These are phyloP conservation scores for Leptinotarsa haldemani DNA, from an alignment of 2,888 invertebrate genomes.

Conservation along the genomic window DNA sequence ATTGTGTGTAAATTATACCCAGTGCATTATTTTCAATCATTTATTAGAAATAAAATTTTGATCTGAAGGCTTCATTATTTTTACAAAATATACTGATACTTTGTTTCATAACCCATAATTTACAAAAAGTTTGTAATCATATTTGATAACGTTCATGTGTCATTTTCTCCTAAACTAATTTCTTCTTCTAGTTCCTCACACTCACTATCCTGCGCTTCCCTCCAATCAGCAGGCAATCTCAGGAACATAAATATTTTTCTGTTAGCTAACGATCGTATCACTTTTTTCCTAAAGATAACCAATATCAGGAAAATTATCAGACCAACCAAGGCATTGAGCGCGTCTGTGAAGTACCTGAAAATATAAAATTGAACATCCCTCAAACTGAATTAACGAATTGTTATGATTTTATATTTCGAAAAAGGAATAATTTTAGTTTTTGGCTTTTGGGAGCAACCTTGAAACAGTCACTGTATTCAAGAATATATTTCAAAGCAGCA, in stretches of 20 bases:
- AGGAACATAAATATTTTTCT: conserved; percentile 56
- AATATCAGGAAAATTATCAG: conserved; percentile 72
- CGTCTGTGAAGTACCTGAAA: conserved; percentile 71
- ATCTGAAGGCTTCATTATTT: too few species aligned
- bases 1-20: too few species aligned
- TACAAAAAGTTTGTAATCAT: not conserved
- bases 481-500: too few species aligned
- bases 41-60: too few species aligned
- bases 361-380: conserved; percentile 36
- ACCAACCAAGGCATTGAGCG: conserved; percentile 73
- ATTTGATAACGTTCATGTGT: not conserved
- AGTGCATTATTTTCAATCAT: too few species aligned
- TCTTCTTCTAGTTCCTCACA: conserved; percentile 59
- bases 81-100: too few species aligned
- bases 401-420: not conserved
- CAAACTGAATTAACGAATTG: not conserved
- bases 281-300: conserved; percentile 70
- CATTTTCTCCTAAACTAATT: conserved; percentile 17
- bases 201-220: conserved; percentile 66
- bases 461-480: too few species aligned
- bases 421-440: too few species aligned
- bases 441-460: too few species aligned
- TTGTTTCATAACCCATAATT: not conserved
- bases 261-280: conserved; percentile 67
- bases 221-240: conserved; percentile 60